Percentiles rank a stretch among this genome's conserved stretches.
Conservation (phyloP, 1,140 invertebrate genomes). For the Drosophila nigrodunni region DNA sequence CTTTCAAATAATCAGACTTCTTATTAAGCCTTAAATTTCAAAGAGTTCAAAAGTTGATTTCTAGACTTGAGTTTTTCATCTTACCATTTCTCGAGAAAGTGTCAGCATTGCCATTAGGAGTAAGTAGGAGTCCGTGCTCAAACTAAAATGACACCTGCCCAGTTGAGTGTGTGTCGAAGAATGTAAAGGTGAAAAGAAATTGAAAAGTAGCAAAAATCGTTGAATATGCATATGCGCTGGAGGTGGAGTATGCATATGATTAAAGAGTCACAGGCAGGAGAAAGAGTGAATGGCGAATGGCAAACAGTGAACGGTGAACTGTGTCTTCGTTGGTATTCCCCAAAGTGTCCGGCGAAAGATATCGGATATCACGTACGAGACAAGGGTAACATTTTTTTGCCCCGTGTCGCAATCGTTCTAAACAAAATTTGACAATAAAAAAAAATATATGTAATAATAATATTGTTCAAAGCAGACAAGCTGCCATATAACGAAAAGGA, state of each 20-base stretch:
- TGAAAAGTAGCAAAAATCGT: slow-evolving; percentile 35
- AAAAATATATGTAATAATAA: slow-evolving; percentile 56
- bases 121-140: slow-evolving; percentile 5
- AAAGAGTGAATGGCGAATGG: background rate
- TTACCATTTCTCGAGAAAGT: slow-evolving; percentile 1
- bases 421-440: slow-evolving; percentile 80
- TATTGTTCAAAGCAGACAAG: slow-evolving; percentile 15
- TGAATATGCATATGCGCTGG: slow-evolving; percentile 48
- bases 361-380: slow-evolving; percentile 79
- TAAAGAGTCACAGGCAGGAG: slow-evolving; percentile 48
- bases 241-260: slow-evolving; percentile 54
- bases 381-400: slow-evolving; percentile 56
- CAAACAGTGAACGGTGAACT: background rate
- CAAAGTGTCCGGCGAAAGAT: slow-evolving; percentile 60
- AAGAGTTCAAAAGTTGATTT: too few relatives aligned
- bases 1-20: too few relatives aligned
- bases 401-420: slow-evolving; percentile 39
- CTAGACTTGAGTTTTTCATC: background rate
- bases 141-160: slow-evolving; percentile 7
- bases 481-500: background rate
- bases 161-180: slow-evolving; percentile 23
- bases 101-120: slow-evolving; percentile 24
- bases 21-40: too few relatives aligned
- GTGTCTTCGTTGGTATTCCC: slow-evolving; percentile 53
- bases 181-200: slow-evolving; percentile 41